These are phyloP conservation scores for Thunnus thynnus DNA, from an alignment of 2,113 vertebrate species.

Conservation along the genomic window DNA sequence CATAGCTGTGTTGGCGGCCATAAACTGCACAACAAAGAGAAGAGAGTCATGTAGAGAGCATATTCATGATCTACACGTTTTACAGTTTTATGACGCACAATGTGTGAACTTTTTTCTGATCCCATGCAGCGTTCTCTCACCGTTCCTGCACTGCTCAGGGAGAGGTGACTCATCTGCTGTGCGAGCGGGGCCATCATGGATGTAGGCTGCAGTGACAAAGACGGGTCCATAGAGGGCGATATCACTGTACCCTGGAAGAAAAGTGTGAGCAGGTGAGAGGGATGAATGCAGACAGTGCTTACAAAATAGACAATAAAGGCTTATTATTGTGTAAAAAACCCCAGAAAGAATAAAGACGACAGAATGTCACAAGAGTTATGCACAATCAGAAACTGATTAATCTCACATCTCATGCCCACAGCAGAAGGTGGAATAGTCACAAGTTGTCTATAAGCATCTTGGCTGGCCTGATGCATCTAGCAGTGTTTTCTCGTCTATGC, in stretches of 20 bases:
- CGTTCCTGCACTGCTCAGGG: slow-evolving; percentile 93
- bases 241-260: slow-evolving; percentile 92
- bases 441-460: slow-evolving; percentile 49
- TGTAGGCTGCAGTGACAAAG: slow-evolving; percentile 96
- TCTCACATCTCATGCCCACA: slow-evolving; percentile 21
- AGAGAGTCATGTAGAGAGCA: not conserved
- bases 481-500: slow-evolving; percentile 36
- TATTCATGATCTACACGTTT: not conserved
- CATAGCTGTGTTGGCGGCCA: slow-evolving; percentile 94
- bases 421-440: slow-evolving; percentile 47
- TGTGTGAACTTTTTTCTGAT: slow-evolving; percentile 1
- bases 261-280: slow-evolving; percentile 33
- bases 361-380: not conserved
- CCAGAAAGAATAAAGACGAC: not conserved
- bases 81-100: not conserved
- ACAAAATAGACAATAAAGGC: not conserved
- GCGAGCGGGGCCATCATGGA: slow-evolving; percentile 95
- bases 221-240: slow-evolving; percentile 98
- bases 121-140: slow-evolving; percentile 78
- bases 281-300: not conserved
- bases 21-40: slow-evolving; percentile 87
- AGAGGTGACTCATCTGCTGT: slow-evolving; percentile 98
- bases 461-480: slow-evolving; percentile 35
- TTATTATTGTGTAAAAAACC: not conserved
- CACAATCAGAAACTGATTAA: slow-evolving; percentile 2